Evolutionary conservation across 2,113 vertebrate genomes (phyloP).

Genomic region (Rallus limicola): DNA sequence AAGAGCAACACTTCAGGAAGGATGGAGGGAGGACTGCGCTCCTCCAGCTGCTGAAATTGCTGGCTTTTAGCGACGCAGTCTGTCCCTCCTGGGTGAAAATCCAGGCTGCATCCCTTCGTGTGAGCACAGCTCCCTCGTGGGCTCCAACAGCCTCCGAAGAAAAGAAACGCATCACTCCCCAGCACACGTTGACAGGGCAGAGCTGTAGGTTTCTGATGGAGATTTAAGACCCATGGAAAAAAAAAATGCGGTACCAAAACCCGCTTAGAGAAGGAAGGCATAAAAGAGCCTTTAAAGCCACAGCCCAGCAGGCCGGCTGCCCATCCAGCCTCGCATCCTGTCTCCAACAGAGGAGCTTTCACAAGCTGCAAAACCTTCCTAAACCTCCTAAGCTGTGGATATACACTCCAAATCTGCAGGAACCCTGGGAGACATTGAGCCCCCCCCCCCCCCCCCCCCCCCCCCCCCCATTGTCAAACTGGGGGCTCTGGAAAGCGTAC

Average conservation of each 20-base stretch:
- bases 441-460: accelerated
- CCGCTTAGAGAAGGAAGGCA: not conserved
- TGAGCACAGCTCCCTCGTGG: not conserved
- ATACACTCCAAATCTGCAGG: not conserved
- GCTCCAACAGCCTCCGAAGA: not conserved
- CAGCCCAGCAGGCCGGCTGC: constrained; percentile 4
- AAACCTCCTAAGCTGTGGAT: not conserved
- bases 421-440: not conserved
- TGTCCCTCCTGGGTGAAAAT: not conserved
- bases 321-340: not conserved
- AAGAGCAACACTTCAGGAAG: accelerated
- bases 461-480: accelerated
- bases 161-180: not conserved
- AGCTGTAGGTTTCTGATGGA: not conserved
- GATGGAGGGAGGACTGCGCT: not conserved
- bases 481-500: not conserved
- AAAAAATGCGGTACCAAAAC: not conserved
- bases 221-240: constrained; percentile 5
- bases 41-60: not conserved
- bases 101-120: not conserved
- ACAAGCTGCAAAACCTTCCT: not conserved
- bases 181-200: not conserved
- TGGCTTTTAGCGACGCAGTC: accelerated
- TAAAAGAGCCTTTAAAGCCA: constrained; percentile 39
- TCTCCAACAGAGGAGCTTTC: constrained; percentile 24